phyloP scores from a whole-genome alignment of 1,140 invertebrate genomes.

The Diorhabda sublineata region DNA sequence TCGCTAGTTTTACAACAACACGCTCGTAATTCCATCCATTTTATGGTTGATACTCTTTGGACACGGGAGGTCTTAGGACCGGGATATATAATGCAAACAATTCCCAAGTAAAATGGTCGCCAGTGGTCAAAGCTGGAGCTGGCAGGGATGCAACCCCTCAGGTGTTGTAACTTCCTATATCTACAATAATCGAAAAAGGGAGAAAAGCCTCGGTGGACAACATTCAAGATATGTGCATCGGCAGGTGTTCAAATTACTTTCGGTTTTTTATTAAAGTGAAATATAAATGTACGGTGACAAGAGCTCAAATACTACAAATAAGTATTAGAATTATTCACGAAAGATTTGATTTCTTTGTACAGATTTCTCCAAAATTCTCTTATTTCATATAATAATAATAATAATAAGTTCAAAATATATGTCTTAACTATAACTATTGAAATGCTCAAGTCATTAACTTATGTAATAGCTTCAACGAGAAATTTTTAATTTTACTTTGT shows the following conservation, averaged over 20 bases:
- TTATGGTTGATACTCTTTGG: slow-evolving; percentile 19
- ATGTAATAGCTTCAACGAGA: too few relatives aligned
- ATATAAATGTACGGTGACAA: neutral
- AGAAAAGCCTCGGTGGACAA: slow-evolving; percentile 12
- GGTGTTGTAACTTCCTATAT: slow-evolving; percentile 14
- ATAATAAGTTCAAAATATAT: too few relatives aligned
- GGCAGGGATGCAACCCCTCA: slow-evolving; percentile 3
- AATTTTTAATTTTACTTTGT: too few relatives aligned
- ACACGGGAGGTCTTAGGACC: slow-evolving; percentile 11
- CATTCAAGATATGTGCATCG: slow-evolving; percentile 6
- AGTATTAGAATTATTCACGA: too few relatives aligned
- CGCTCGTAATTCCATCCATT: slow-evolving; percentile 15
- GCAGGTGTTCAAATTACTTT: slow-evolving; percentile 9
- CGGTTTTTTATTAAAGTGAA: neutral
- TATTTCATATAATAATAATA: too few relatives aligned
- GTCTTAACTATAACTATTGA: too few relatives aligned
- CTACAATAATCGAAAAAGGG: slow-evolving; percentile 19
- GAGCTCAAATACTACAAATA: too few relatives aligned
- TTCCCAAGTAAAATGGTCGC: slow-evolving; percentile 12
- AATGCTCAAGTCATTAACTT: too few relatives aligned
- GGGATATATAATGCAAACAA: slow-evolving; percentile 23
- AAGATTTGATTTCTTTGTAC: too few relatives aligned
- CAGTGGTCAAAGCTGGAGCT: slow-evolving; percentile 11
- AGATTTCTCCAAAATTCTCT: too few relatives aligned
- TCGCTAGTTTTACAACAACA: slow-evolving; percentile 18